Evolutionary conservation across 2,888 invertebrate species (phyloP).

Genomic region (Synanthedon formicaeformis): DNA sequence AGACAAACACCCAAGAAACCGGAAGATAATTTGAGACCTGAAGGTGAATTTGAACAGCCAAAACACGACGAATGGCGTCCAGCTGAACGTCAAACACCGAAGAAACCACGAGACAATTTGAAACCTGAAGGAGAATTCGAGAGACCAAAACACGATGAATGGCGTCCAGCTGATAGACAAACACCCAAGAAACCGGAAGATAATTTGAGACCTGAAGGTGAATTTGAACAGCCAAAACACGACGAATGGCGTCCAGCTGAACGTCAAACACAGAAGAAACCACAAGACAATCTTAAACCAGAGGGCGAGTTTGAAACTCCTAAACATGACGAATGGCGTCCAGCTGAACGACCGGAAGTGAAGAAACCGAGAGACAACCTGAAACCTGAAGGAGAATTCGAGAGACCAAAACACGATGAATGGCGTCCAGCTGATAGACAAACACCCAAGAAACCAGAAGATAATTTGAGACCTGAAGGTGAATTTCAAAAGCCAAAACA

Average conservation of each 20-base stretch:
- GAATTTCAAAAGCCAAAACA: constrained; percentile 32
- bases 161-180: constrained; percentile 40
- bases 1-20: constrained; percentile 67
- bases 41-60: constrained; percentile 68
- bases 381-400: constrained; percentile 72
- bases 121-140: constrained; percentile 62
- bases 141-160: constrained; percentile 45
- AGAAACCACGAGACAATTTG: constrained; percentile 63
- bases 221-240: constrained; percentile 40
- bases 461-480: constrained; percentile 46
- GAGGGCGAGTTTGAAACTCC: constrained; percentile 61
- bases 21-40: constrained; percentile 67
- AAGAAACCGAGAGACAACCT: constrained; percentile 52
- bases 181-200: constrained; percentile 42
- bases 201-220: constrained; percentile 65
- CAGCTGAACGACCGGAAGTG: constrained; percentile 43
- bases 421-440: constrained; percentile 51
- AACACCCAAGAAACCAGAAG: constrained; percentile 45
- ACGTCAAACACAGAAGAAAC: constrained; percentile 25
- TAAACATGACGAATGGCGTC: constrained; percentile 32
- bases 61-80: constrained; percentile 47
- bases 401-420: constrained; percentile 59
- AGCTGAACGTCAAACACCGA: constrained; percentile 37
- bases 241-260: constrained; percentile 43
- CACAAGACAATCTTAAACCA: constrained; percentile 43